phyloP scores from a whole-genome alignment of 2,113 vertebrate species.

The Thunnus maccoyii region DNA sequence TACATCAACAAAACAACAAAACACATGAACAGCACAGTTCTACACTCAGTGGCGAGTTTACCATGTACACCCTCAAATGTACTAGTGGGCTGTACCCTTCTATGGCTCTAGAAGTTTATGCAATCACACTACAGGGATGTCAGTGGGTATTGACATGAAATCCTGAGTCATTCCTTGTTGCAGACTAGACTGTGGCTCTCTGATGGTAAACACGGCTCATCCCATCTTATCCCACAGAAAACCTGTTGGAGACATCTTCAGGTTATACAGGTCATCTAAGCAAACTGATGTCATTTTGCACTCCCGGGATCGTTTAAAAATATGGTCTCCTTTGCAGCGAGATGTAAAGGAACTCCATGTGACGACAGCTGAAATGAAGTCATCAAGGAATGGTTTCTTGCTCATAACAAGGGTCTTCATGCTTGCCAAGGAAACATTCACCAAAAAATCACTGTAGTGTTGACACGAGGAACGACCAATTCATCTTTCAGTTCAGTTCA shows the following conservation, averaged over 20 bases:
- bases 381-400: not conserved
- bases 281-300: not conserved
- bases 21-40: constrained; percentile 20
- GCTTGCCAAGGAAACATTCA: not conserved
- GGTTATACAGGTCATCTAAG: not conserved
- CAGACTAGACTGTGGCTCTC: not conserved
- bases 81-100: not conserved
- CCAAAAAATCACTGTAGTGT: not conserved
- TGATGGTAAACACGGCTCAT: not conserved
- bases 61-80: not conserved
- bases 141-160: not conserved
- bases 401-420: not conserved
- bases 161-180: not conserved
- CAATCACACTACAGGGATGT: not conserved
- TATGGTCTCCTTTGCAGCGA: too few relatives aligned
- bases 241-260: not conserved
- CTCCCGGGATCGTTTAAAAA: not conserved
- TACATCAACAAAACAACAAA: constrained; percentile 52
- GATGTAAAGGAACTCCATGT: not conserved
- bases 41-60: constrained; percentile 40
- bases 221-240: not conserved
- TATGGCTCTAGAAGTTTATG: not conserved
- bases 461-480: not conserved
- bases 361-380: not conserved
- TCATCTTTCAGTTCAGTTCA: not conserved